phyloP scores from a whole-genome alignment of 2,797 vertebrate genomes.

The Pseudocheirus occidentalis region DNA sequence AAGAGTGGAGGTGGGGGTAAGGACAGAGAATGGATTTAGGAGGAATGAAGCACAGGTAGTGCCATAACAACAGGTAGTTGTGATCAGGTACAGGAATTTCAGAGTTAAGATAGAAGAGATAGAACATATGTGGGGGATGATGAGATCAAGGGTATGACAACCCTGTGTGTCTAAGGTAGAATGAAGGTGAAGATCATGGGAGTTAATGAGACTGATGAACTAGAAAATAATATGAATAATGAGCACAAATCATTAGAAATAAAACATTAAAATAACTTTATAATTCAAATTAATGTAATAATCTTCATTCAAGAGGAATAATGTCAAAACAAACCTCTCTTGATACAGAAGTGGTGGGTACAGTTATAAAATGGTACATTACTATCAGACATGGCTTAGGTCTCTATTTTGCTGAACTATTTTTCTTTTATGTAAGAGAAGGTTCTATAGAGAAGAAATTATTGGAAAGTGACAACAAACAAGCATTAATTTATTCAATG shows the following conservation, averaged over 20 bases:
- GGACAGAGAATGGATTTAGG: background rate
- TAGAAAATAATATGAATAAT: background rate
- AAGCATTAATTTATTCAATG: background rate
- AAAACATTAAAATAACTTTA: background rate
- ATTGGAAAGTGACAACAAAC: background rate
- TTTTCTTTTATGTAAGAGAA: background rate
- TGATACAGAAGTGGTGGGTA: background rate
- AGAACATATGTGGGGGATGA: background rate
- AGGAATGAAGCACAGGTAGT: background rate
- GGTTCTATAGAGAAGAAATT: background rate
- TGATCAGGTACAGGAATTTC: background rate
- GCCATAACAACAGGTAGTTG: background rate
- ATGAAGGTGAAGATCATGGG: background rate
- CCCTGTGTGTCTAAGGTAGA: background rate
- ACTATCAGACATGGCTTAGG: background rate
- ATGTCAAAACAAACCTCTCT: background rate
- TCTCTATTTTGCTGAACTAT: background rate
- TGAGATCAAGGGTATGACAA: background rate
- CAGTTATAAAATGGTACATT: background rate
- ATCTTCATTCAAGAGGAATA: background rate
- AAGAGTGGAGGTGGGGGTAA: background rate
- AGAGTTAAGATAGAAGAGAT: background rate
- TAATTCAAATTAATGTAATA: background rate
- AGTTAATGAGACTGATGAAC: background rate
- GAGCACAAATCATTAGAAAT: background rate